Evolutionary conservation across 2,113 vertebrate genomes (phyloP).

Genomic region (Lynx canadensis): DNA sequence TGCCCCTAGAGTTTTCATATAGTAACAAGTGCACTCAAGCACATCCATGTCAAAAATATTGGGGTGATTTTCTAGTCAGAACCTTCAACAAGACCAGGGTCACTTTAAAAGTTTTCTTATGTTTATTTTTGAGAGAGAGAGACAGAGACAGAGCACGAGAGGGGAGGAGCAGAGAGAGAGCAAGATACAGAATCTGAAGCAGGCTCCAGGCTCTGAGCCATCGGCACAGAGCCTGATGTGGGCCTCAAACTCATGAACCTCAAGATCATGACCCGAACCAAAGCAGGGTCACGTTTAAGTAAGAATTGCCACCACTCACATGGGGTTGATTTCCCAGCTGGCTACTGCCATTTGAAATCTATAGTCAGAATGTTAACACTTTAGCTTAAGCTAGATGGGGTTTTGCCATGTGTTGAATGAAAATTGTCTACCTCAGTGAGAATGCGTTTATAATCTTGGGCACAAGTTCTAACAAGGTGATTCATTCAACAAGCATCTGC

Average conservation of each 20-base stretch:
- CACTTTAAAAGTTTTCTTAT: neutral
- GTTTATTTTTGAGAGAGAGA: no score
- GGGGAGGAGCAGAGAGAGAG: no score
- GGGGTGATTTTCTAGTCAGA: neutral
- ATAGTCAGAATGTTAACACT: neutral
- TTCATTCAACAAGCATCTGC: neutral
- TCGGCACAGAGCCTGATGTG: no score
- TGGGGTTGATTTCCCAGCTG: neutral
- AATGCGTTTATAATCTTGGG: neutral
- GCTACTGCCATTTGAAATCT: neutral
- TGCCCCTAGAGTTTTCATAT: neutral
- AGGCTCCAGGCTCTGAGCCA: no score
- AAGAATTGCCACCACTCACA: neutral
- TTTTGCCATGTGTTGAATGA: neutral
- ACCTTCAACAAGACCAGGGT: neutral
- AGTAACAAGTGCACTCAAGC: neutral
- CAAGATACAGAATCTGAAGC: no score
- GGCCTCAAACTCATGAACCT: no score
- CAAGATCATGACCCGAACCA: no score
- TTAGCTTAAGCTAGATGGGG: neutral
- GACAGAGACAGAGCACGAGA: no score
- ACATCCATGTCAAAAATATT: neutral
- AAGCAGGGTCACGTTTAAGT: neutral
- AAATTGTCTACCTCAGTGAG: neutral
- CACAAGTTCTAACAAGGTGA: neutral